These are phyloP conservation scores for Pleuronectes platessa DNA, from an alignment of 2,113 vertebrate species.

Conservation along the genomic window DNA sequence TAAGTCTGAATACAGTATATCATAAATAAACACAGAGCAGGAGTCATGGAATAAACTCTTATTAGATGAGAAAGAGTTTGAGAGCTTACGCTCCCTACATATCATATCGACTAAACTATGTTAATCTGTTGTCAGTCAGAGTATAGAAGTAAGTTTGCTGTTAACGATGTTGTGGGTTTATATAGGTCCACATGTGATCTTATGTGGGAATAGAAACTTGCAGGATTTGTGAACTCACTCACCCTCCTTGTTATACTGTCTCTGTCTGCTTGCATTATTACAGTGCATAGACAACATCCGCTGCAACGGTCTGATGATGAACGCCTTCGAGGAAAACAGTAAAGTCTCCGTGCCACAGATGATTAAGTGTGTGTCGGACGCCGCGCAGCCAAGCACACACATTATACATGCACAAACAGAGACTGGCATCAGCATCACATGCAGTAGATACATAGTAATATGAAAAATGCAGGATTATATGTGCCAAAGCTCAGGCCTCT, in stretches of 20 bases:
- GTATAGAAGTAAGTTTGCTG: background rate
- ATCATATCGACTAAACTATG: background rate
- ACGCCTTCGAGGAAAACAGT: slow-evolving; percentile 96
- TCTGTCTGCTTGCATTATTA: slow-evolving; percentile 25
- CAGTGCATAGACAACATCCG: slow-evolving; percentile 99
- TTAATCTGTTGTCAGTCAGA: background rate
- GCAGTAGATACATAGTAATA: background rate
- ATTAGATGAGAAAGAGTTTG: too few species aligned
- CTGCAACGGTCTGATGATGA: slow-evolving; percentile 99
- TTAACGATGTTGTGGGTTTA: background rate
- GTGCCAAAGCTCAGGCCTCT: background rate
- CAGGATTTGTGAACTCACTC: slow-evolving; percentile 5
- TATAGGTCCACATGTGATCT: background rate
- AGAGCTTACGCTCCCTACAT: background rate
- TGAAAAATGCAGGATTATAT: slow-evolving; percentile 2
- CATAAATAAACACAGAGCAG: background rate
- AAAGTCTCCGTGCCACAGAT: slow-evolving; percentile 98
- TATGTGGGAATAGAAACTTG: background rate
- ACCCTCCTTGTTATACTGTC: background rate
- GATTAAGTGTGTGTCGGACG: slow-evolving; percentile 91
- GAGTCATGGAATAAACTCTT: background rate
- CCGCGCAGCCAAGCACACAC: background rate
- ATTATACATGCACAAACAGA: slow-evolving; percentile 33
- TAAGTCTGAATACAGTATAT: background rate
- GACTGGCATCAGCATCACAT: background rate